These are phyloP conservation scores for Chiloscyllium punctatum DNA, from an alignment of 2,797 vertebrate genomes.

Conservation along the genomic window DNA sequence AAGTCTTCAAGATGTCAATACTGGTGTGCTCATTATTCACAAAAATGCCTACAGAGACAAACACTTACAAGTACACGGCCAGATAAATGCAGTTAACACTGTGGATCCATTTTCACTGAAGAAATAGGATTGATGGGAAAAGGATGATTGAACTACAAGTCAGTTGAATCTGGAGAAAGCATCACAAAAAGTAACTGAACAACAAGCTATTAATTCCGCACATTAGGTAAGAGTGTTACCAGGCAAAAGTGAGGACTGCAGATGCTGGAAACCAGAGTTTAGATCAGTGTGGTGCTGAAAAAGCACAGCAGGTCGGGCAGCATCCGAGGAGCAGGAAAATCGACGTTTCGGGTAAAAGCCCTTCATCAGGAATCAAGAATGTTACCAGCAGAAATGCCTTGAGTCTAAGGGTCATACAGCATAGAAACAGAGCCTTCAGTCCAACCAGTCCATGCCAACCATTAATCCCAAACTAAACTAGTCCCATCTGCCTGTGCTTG, in stretches of 20 bases:
- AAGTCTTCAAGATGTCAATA: background rate
- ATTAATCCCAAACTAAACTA: too few species aligned
- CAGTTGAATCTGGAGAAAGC: background rate
- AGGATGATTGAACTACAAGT: background rate
- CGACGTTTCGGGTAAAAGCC: too few species aligned
- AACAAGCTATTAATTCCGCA: background rate
- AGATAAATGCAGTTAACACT: background rate
- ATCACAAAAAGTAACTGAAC: background rate
- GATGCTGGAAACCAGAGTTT: too few species aligned
- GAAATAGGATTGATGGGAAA: background rate
- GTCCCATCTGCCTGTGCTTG: too few species aligned
- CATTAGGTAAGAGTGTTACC: background rate
- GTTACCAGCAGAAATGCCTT: background rate
- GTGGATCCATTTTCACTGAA: background rate
- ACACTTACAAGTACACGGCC: background rate
- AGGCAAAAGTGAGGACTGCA: too few species aligned
- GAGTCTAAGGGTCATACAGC: too few species aligned
- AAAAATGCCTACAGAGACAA: background rate
- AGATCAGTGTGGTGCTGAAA: too few species aligned
- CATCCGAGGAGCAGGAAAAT: too few species aligned
- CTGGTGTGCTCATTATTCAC: background rate
- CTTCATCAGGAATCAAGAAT: background rate
- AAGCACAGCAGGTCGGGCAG: too few species aligned
- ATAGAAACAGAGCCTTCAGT: too few species aligned
- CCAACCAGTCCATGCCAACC: too few species aligned